Conservation (phyloP, 2,888 invertebrate genomes). For the Ypsolopha sequella region DNA sequence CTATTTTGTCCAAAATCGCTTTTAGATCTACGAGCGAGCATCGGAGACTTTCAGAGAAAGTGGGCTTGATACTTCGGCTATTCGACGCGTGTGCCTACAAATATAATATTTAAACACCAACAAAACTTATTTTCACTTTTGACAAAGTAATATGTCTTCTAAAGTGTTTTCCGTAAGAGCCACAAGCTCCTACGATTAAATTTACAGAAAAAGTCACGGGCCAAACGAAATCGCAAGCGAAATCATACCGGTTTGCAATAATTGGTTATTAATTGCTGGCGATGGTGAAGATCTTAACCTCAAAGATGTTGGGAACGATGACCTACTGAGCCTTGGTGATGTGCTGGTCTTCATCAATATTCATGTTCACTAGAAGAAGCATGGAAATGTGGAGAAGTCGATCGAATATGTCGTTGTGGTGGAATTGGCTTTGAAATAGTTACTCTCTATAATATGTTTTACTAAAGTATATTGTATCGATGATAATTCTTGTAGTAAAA, state of each 20-base stretch:
- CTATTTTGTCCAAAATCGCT: too few species aligned
- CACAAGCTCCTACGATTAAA: background rate
- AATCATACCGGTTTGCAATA: slow-evolving; percentile 1
- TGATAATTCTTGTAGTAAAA: too few species aligned
- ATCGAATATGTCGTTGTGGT: too few species aligned
- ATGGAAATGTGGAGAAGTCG: too few species aligned
- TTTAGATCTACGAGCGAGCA: too few species aligned
- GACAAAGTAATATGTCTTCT: background rate
- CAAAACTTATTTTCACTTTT: background rate
- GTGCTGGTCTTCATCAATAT: background rate
- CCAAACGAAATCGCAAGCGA: slow-evolving; percentile 1
- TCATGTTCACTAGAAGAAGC: too few species aligned
- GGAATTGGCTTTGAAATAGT: too few species aligned
- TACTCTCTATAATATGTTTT: too few species aligned
- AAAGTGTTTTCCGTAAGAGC: background rate
- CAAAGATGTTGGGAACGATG: background rate
- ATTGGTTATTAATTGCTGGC: background rate
- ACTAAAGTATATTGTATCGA: too few species aligned
- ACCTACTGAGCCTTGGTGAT: background rate
- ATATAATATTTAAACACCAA: background rate
- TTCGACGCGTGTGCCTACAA: background rate
- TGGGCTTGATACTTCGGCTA: too few species aligned
- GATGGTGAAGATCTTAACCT: background rate
- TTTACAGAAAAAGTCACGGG: background rate
- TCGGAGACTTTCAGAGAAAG: too few species aligned